phyloP scores from a whole-genome alignment of 1,140 invertebrate species.

The Cotesia typhae region DNA sequence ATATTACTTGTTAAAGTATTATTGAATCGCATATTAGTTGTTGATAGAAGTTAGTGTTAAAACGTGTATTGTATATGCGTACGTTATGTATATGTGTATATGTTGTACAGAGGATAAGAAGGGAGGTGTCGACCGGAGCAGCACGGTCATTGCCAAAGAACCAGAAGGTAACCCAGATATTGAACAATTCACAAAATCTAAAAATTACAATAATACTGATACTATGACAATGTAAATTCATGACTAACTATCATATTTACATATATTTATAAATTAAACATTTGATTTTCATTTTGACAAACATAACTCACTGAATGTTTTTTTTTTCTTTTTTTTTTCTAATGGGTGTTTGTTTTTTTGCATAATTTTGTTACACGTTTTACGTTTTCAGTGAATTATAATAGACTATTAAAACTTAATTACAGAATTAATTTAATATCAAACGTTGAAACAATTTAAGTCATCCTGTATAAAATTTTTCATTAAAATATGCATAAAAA shows the following conservation, averaged over 20 bases:
- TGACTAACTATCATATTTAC: conserved; percentile 1
- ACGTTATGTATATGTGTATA: conserved; percentile 65
- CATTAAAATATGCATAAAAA: too few species aligned
- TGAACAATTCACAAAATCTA: conserved; percentile 36
- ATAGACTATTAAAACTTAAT: too few species aligned
- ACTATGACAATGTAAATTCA: too few species aligned
- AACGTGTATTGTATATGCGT: conserved; percentile 46
- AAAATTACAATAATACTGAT: conserved; percentile 10
- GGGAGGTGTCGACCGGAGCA: conserved; percentile 88
- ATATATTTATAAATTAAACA: conserved; percentile 14
- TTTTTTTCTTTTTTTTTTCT: neutral
- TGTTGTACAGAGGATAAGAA: conserved; percentile 84
- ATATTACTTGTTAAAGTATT: neutral
- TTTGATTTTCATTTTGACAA: neutral
- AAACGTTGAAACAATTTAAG: too few species aligned
- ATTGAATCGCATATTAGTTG: conserved; percentile 15
- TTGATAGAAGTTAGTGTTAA: conserved; percentile 25
- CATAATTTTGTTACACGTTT: neutral
- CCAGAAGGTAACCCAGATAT: conserved; percentile 78
- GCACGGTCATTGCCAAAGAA: conserved; percentile 93
- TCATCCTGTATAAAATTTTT: too few species aligned
- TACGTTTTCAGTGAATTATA: too few species aligned
- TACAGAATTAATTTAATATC: too few species aligned
- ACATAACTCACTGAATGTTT: too few species aligned
- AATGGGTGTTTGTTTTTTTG: neutral